Evolutionary conservation across 2,113 vertebrate genomes (phyloP), one percentile per base, ranked within the genome.

Genomic region (Corydoras maculifer): DNA sequence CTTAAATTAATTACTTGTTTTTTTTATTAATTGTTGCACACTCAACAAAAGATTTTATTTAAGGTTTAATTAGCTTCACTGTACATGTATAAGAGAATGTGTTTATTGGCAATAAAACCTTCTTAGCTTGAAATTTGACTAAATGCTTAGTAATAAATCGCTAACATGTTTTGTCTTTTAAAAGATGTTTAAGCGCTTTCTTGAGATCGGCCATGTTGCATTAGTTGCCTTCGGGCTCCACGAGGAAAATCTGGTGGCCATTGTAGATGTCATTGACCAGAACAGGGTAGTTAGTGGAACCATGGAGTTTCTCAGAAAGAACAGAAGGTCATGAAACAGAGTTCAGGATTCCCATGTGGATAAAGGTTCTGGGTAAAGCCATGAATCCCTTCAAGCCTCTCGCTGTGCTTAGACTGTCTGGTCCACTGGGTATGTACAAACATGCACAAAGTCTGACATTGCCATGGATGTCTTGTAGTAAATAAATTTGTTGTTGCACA

Each of bases 241-340:
- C 62, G 92, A 91, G 5, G 94, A 94, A 77, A 97, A 97, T 80
- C 85, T 97, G 84, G 96, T 98, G 79, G 91, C 92, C 30, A 96
- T 97, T 3, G 90, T 99, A 6, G 96, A 98, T 79, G 94, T 99
- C n/a, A 98, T 97, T 57, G 95, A 98, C 82, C 96, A 98, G 77
- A 98, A 98, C 0, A 87, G 94, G 89, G 96, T 98, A 79, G 18
- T 85, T 98, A 84, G 95, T 97, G 84, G 96, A 98, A 76, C 96
- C 95, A 0, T 98, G 95, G 96, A 95, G 95, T 59, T 97, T 98
- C 87, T 91, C 93, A 73, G 93, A 92, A 64, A 90, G 93, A 53
- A 93, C 94, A 3, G 91, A 93, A 62, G 90, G 85, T 77, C 87
- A 88, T 58, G 88, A 94, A 70, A 87, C 91, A 0, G 87, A 92